Evolutionary conservation across 2,113 vertebrate genomes (phyloP), one percentile per base, ranked within the genome.

Genomic region (Vulpes ferrilata): DNA sequence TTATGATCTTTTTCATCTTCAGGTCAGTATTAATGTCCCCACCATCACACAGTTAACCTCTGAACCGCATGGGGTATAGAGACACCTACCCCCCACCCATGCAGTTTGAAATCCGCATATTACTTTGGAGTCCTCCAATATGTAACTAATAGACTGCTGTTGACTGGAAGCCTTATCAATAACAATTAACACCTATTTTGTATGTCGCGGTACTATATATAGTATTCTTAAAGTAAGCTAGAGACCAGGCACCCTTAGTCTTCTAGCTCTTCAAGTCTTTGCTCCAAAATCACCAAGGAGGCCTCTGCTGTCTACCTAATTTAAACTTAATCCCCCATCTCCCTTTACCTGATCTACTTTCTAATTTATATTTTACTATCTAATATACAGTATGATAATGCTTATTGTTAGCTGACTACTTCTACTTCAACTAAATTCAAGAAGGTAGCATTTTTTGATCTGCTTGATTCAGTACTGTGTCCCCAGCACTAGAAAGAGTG

Each of bases 351-450:
- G 60, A 22, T 38, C 30, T 53, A 88, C 91, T 76, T 92, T 76
- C 74, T 51, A 76, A 51, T 51, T 9, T 48, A 51, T 76, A 27
- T 48, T 16, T 76, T 76, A 76, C 13, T 76, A 51, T 51, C 25
- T 76, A 71, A 59, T 43, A 93, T 32, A 76, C 16, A 43, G 38
- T 48, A 32, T 65, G 76, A 79, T 87, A 81, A 48, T 62, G 55
- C 4, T 83, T 84, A 83, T 35, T 76, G 43, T 73, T 57, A 67
- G 60, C 16, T 27, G 51, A 67, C 35, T 43, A 17, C n/a, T 53
- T 16, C 15, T 94, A 62, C 76, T 94, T 88, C 11, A 78, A 93
- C 30, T 73, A 74, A 32, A 64, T 62, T 89, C 86, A 89, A 55
- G 57, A 94, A 80, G 23, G n/a, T 20, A 86, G 51, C 64, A 12